Conservation (phyloP, 2,797 vertebrate genomes). For the Psittacula echo region DNA sequence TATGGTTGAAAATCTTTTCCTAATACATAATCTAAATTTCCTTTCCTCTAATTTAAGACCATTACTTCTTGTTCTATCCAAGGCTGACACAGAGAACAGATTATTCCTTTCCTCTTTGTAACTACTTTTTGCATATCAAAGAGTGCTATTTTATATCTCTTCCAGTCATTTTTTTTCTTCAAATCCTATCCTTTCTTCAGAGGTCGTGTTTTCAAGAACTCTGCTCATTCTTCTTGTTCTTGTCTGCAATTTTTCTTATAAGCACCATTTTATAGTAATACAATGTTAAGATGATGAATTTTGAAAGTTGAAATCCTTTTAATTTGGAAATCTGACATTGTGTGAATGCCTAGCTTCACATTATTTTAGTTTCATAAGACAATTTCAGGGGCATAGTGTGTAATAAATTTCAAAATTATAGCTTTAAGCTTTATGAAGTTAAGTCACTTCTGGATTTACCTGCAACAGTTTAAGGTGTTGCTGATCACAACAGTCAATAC, state of each 20-base stretch:
- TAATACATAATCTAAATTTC: conserved; percentile 66
- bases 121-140: conserved; percentile 60
- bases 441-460: neutral
- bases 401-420: conserved; percentile 44
- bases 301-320: conserved; percentile 25
- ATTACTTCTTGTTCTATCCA: conserved; percentile 60
- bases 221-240: conserved; percentile 45
- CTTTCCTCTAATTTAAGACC: conserved; percentile 58
- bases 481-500: neutral
- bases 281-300: conserved; percentile 40
- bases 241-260: conserved; percentile 48
- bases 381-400: neutral
- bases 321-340: conserved; percentile 33
- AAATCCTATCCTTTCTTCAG: conserved; percentile 33
- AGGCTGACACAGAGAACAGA: conserved; percentile 57
- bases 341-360: conserved; percentile 10
- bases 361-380: neutral
- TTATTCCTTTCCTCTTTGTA: conserved; percentile 53
- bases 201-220: conserved; percentile 53
- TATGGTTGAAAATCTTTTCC: conserved; percentile 58
- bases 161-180: conserved; percentile 41
- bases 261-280: conserved; percentile 15
- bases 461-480: neutral
- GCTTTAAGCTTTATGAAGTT: neutral
- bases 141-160: conserved; percentile 43